Conservation (phyloP, 1,140 invertebrate genomes). For the Lepidostoma basale region DNA sequence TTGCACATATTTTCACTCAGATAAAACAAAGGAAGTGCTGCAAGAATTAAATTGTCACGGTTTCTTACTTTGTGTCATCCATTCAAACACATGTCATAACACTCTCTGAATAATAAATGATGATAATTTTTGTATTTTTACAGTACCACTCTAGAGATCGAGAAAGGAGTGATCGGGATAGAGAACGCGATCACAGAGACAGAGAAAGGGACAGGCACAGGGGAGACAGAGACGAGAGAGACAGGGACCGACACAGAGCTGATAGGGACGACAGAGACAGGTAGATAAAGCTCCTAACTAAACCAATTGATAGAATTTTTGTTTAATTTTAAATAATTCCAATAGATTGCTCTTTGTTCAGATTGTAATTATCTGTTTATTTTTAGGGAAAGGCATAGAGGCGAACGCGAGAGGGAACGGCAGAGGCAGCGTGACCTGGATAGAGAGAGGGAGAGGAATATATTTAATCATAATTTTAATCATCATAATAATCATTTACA, state of each 20-base stretch:
- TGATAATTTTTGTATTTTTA: constrained; percentile 42
- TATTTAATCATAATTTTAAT: constrained; percentile 47
- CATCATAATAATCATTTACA: constrained; percentile 53
- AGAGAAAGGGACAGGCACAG: constrained; percentile 58
- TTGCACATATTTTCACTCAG: no score
- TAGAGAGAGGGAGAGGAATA: constrained; percentile 51
- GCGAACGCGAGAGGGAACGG: constrained; percentile 52
- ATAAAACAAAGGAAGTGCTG: no score
- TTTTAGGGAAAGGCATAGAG: constrained; percentile 61
- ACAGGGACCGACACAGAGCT: constrained; percentile 55
- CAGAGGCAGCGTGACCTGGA: constrained; percentile 51
- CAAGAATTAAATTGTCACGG: no score
- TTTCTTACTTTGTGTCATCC: no score
- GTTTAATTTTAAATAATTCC: neutral
- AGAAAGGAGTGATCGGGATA: constrained; percentile 59
- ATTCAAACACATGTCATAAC: neutral
- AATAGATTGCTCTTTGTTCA: constrained; percentile 20
- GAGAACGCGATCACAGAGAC: constrained; percentile 58
- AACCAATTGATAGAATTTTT: no score
- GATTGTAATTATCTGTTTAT: constrained; percentile 39
- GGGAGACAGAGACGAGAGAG: constrained; percentile 58
- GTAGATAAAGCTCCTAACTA: constrained; percentile 47
- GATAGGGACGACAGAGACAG: constrained; percentile 59
- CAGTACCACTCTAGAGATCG: constrained; percentile 61
- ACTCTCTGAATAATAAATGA: constrained; percentile 11